Percentiles rank a stretch among this genome's conserved stretches.
phyloP scores from a whole-genome alignment of 2,888 invertebrate genomes.

The Caenorhabditis japonica region DNA sequence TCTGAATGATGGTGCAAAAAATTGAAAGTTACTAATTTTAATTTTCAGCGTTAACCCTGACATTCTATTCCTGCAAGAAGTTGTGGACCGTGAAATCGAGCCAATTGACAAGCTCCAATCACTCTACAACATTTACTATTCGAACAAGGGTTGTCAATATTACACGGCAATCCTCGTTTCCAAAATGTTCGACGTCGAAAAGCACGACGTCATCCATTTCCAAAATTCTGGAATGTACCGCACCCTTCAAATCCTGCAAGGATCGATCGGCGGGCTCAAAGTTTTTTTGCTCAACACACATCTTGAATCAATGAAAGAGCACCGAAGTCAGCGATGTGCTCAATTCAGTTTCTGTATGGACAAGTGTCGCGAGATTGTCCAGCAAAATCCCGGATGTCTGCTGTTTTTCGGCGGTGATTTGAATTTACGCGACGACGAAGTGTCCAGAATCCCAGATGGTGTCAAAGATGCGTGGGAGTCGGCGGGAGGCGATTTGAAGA shows the following conservation, averaged over 20 bases:
- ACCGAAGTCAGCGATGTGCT: slow-evolving; percentile 63
- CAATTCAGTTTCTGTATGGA: slow-evolving; percentile 67
- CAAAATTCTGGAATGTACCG: slow-evolving; percentile 80
- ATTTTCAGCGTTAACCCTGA: slow-evolving; percentile 80
- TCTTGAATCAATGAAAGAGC: slow-evolving; percentile 81
- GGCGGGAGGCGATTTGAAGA: slow-evolving; percentile 80
- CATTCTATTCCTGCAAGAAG: slow-evolving; percentile 82
- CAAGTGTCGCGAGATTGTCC: slow-evolving; percentile 44
- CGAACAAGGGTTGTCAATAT: slow-evolving; percentile 76
- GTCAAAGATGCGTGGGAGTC: slow-evolving; percentile 79
- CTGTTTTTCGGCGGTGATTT: slow-evolving; percentile 82
- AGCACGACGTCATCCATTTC: slow-evolving; percentile 79
- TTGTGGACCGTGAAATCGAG: slow-evolving; percentile 79
- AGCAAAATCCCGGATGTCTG: slow-evolving; percentile 66
- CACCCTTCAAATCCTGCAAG: slow-evolving; percentile 80
- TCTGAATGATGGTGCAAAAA: no score
- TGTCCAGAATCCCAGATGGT: slow-evolving; percentile 76
- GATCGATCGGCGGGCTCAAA: slow-evolving; percentile 59
- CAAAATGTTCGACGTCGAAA: slow-evolving; percentile 67
- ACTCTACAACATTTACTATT: slow-evolving; percentile 78
- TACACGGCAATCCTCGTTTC: slow-evolving; percentile 73
- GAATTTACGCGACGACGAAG: slow-evolving; percentile 82
- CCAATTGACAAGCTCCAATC: slow-evolving; percentile 78
- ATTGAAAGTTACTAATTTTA: no score
- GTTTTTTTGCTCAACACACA: slow-evolving; percentile 81